Conservation (phyloP, 1,140 invertebrate genomes). For the Pseudomyrmex sp. region DNA sequence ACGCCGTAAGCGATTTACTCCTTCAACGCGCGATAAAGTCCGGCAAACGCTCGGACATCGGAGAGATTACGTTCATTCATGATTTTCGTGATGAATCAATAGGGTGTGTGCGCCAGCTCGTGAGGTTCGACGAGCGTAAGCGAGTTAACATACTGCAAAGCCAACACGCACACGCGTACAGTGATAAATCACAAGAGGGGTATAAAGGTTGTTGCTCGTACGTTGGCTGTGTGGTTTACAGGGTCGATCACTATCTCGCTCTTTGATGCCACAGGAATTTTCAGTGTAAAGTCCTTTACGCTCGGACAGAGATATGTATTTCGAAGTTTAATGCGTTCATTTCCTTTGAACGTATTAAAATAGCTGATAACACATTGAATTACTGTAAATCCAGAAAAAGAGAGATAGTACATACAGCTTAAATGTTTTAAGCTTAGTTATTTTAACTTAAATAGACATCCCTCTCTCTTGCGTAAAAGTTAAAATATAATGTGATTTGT, state of each 20-base stretch:
- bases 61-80: conserved; percentile 72
- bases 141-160: not conserved
- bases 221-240: not conserved
- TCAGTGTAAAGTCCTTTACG: not conserved
- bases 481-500: no score
- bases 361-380: not conserved
- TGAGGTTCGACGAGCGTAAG: conserved; percentile 39
- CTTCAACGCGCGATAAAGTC: conserved; percentile 24
- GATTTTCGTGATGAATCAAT: conserved; percentile 71
- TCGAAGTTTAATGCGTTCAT: not conserved
- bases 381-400: no score
- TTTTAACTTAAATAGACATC: no score
- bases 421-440: no score
- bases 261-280: not conserved
- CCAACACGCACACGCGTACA: conserved; percentile 19
- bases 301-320: not conserved
- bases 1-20: not conserved
- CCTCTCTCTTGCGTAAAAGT: no score
- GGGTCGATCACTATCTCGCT: not conserved
- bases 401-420: no score
- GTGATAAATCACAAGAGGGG: not conserved
- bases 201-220: conserved; percentile 44
- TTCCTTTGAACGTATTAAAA: not conserved
- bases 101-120: conserved; percentile 39
- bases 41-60: conserved; percentile 41